phyloP scores from a whole-genome alignment of 2,797 vertebrate genomes.

The Mormyrops attenuatus region DNA sequence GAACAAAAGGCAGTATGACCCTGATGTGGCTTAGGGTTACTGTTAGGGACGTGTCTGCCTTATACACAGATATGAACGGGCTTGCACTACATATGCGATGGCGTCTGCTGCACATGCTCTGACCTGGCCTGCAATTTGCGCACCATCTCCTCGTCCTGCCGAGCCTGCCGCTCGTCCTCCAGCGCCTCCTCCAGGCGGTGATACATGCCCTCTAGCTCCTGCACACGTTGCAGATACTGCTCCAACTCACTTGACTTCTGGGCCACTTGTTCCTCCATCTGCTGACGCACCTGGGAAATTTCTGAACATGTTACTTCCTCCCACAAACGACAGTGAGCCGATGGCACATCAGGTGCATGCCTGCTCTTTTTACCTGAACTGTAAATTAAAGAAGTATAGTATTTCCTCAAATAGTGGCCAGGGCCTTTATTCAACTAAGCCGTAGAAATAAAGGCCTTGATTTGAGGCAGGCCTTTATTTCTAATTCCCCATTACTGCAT shows the following conservation, averaged over 20 bases:
- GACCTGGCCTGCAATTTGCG: constrained; percentile 86
- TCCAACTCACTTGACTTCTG: constrained; percentile 91
- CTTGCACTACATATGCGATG: not conserved
- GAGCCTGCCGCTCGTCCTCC: constrained; percentile 81
- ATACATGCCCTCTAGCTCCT: constrained; percentile 90
- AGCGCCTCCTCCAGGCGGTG: constrained; percentile 81
- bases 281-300: constrained; percentile 72
- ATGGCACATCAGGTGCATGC: not conserved
- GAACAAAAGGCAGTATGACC: not conserved
- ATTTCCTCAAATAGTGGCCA: not conserved
- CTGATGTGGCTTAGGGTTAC: not conserved
- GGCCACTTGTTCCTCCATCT: constrained; percentile 92
- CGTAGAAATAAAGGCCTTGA: no score
- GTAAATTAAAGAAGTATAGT: not conserved
- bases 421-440: not conserved
- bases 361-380: not conserved
- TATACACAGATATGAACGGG: not conserved
- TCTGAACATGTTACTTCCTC: not conserved
- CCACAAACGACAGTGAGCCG: not conserved
- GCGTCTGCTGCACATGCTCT: not conserved
- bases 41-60: not conserved
- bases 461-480: no score
- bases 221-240: constrained; percentile 84
- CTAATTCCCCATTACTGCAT: no score
- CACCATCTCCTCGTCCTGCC: constrained; percentile 86